Evolutionary conservation across 2,888 invertebrate species (phyloP).

Genomic region (Polyploca ridens): DNA sequence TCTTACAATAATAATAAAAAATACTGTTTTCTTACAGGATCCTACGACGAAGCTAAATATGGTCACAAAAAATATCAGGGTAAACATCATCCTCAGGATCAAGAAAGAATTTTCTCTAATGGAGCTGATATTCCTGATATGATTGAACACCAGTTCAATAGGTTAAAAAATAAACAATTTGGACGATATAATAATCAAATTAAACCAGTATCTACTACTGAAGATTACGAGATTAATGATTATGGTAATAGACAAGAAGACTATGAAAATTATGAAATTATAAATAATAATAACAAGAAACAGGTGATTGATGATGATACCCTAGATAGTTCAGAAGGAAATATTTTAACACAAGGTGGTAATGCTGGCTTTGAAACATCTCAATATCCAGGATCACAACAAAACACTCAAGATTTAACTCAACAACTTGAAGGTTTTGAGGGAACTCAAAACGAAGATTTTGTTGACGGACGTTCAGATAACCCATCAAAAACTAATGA

Average conservation of each 20-base stretch:
- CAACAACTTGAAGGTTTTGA: background rate
- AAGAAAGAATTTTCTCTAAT: slow-evolving; percentile 14
- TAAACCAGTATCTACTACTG: background rate
- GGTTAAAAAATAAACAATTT: background rate
- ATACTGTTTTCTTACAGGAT: slow-evolving; percentile 46
- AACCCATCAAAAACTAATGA: background rate
- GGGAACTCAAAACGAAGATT: background rate
- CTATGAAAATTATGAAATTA: background rate
- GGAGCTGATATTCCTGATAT: slow-evolving; percentile 23
- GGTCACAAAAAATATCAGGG: slow-evolving; percentile 60
- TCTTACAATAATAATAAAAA: background rate
- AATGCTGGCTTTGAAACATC: background rate
- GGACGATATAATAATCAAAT: background rate
- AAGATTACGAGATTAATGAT: background rate
- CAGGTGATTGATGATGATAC: background rate
- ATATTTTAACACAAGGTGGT: background rate
- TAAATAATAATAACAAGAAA: background rate
- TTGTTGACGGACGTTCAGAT: background rate
- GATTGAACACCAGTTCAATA: background rate
- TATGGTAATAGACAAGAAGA: background rate
- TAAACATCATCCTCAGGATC: slow-evolving; percentile 20
- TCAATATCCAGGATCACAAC: background rate
- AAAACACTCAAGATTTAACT: background rate
- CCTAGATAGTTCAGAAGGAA: background rate
- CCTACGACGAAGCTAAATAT: slow-evolving; percentile 68